Evolutionary conservation across 2,797 vertebrate species (phyloP).

Genomic region (Gephyroberyx darwinii): DNA sequence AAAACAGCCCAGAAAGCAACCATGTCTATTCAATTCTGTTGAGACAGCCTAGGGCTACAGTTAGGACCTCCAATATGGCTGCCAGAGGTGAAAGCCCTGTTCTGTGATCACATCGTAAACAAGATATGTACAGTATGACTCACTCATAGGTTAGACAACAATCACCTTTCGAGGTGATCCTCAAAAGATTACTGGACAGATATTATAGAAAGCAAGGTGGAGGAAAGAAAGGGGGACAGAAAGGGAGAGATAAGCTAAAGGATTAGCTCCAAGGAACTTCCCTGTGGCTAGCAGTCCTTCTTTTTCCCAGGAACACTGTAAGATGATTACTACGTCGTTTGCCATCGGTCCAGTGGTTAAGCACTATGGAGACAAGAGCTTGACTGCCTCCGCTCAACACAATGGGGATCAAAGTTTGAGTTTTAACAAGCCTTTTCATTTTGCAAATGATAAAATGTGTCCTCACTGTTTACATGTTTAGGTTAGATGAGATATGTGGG

Average conservation of each 20-base stretch:
- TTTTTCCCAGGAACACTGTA: constrained; percentile 82
- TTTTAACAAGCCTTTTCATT: constrained; percentile 40
- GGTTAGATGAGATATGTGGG: not conserved
- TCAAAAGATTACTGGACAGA: constrained; percentile 36
- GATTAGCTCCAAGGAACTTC: constrained; percentile 79
- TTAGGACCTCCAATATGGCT: too few species aligned
- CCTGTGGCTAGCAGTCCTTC: constrained; percentile 74
- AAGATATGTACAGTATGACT: not conserved
- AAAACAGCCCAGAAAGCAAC: too few species aligned
- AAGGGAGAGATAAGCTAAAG: constrained; percentile 64
- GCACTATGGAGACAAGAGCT: constrained; percentile 78
- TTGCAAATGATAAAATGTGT: not conserved
- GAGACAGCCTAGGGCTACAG: too few species aligned
- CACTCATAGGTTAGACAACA: constrained; percentile 11
- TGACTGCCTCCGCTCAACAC: constrained; percentile 66
- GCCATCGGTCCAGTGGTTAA: constrained; percentile 81
- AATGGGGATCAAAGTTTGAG: constrained; percentile 56
- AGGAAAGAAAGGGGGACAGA: constrained; percentile 8
- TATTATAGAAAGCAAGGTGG: constrained; percentile 28
- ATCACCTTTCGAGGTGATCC: constrained; percentile 14
- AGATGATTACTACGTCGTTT: constrained; percentile 87
- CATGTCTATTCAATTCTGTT: too few species aligned
- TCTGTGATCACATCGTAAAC: not conserved
- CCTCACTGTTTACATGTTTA: not conserved
- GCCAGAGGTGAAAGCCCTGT: too few species aligned